Percentiles rank a stretch among this genome's conserved stretches.
Conservation (phyloP, 2,113 vertebrate genomes). For the Lichenostomus cassidix region DNA sequence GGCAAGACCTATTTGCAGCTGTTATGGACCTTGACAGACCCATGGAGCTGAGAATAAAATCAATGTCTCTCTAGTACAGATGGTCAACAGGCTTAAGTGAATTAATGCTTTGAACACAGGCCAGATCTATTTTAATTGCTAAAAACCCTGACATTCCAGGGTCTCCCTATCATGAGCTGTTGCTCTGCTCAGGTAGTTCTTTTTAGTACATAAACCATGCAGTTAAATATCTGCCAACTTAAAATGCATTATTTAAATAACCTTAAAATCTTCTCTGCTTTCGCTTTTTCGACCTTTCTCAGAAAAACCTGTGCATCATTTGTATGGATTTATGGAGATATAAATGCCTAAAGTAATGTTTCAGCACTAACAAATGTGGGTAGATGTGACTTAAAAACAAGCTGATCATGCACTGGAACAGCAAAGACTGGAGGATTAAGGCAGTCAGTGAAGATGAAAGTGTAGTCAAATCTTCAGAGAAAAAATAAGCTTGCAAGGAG, state of each 20-base stretch:
- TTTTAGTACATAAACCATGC: constrained; percentile 42
- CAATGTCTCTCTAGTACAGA: constrained; percentile 46
- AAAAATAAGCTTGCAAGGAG: constrained; percentile 36
- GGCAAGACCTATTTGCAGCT: not conserved
- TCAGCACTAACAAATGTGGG: constrained; percentile 68
- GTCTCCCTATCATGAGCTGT: constrained; percentile 35
- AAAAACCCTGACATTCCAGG: constrained; percentile 36
- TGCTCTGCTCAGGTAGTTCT: constrained; percentile 37
- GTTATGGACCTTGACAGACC: not conserved
- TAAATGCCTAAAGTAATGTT: constrained; percentile 68
- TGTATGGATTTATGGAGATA: constrained; percentile 69
- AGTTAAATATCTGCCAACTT: constrained; percentile 59
- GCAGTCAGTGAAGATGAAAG: constrained; percentile 72
- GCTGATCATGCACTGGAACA: constrained; percentile 66
- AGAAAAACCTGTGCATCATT: constrained; percentile 44
- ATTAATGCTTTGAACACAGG: constrained; percentile 47
- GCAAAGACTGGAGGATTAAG: constrained; percentile 73
- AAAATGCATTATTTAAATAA: constrained; percentile 66
- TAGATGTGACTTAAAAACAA: constrained; percentile 72
- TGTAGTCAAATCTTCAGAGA: constrained; percentile 50
- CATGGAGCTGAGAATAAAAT: constrained; percentile 28
- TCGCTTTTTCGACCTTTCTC: constrained; percentile 38
- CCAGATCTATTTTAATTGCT: constrained; percentile 67
- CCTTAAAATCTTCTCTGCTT: constrained; percentile 41
- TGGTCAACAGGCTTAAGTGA: constrained; percentile 54